A percentile compares a stretch with the other conserved stretches of the same genome.
These are phyloP conservation scores for Pycnomerus fuliginosus DNA, from an alignment of 2,888 invertebrate species.

Conservation along the genomic window DNA sequence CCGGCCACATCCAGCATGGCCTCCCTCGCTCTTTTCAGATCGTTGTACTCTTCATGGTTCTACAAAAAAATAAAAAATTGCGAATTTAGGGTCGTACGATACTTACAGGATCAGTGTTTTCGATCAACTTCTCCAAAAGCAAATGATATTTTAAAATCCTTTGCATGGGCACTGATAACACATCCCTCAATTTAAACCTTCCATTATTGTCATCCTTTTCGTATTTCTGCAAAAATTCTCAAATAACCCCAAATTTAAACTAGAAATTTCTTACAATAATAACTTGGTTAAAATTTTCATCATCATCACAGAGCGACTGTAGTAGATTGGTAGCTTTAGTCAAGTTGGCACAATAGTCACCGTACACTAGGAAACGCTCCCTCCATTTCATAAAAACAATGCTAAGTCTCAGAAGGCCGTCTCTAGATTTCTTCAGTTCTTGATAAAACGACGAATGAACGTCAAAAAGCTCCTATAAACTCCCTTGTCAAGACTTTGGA, in stretches of 20 bases:
- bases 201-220: conserved; percentile 94
- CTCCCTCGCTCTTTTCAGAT: conserved; percentile 84
- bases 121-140: conserved; percentile 83
- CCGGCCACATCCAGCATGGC: conserved; percentile 96
- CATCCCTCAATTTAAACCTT: conserved; percentile 91
- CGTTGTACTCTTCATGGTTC: conserved; percentile 81
- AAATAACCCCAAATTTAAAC: conserved; percentile 5
- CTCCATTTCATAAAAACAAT: conserved; percentile 90
- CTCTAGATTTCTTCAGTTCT: conserved; percentile 75
- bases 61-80: conserved; percentile 48
- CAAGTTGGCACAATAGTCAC: conserved; percentile 93
- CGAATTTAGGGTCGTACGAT: no score
- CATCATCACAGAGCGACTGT: conserved; percentile 71
- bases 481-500: conserved; percentile 4
- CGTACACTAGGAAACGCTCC: conserved; percentile 89
- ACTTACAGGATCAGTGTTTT: conserved; percentile 78
- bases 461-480: conserved; percentile 73
- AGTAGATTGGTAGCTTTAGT: conserved; percentile 84
- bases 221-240: conserved; percentile 52
- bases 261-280: conserved; percentile 60
- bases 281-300: conserved; percentile 65
- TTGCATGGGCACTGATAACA: conserved; percentile 98
- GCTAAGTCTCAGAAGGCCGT: conserved; percentile 64
- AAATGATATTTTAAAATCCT: conserved; percentile 96
- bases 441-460: conserved; percentile 83